Evolutionary conservation across 2,797 vertebrate species (phyloP).

Genomic region (Hippocampus kuda): DNA sequence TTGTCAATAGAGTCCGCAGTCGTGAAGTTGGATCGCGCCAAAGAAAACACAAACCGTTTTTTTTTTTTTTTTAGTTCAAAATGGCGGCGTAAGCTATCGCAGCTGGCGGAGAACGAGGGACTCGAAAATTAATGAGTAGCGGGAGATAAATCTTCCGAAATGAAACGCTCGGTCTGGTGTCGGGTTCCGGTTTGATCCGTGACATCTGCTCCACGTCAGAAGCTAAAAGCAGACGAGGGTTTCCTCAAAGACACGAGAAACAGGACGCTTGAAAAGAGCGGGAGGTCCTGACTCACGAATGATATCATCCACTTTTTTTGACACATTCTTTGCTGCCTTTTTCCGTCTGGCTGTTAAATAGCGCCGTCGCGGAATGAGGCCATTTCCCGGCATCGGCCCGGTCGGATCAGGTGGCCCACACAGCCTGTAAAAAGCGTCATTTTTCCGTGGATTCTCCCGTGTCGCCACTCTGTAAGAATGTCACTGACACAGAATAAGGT

Average conservation of each 20-base stretch:
- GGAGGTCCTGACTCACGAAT: background rate
- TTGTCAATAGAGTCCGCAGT: slow-evolving; percentile 36
- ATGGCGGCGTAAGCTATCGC: slow-evolving; percentile 32
- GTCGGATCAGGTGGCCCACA: background rate
- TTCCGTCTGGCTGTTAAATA: background rate
- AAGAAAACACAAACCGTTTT: slow-evolving; percentile 42
- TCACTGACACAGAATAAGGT: background rate
- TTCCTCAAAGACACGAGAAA: slow-evolving; percentile 3
- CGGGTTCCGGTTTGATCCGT: slow-evolving; percentile 21
- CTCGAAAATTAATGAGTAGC: slow-evolving; percentile 10
- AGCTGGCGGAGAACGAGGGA: slow-evolving; percentile 3
- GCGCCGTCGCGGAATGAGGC: background rate
- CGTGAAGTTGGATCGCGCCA: slow-evolving; percentile 27
- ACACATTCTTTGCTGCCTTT: background rate
- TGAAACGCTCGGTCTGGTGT: slow-evolving; percentile 26
- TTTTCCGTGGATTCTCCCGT: background rate
- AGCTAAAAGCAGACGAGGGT: slow-evolving; percentile 3
- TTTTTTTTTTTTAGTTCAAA: slow-evolving; percentile 36
- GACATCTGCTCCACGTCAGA: slow-evolving; percentile 4
- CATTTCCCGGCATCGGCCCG: background rate
- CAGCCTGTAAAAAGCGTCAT: background rate
- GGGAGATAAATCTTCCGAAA: slow-evolving; percentile 21
- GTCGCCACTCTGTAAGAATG: background rate
- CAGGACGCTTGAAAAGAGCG: background rate
- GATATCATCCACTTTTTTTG: background rate